Base-by-base conservation (phyloP, 2,113 vertebrate genomes). In the Eurystomus gularis region DNA sequence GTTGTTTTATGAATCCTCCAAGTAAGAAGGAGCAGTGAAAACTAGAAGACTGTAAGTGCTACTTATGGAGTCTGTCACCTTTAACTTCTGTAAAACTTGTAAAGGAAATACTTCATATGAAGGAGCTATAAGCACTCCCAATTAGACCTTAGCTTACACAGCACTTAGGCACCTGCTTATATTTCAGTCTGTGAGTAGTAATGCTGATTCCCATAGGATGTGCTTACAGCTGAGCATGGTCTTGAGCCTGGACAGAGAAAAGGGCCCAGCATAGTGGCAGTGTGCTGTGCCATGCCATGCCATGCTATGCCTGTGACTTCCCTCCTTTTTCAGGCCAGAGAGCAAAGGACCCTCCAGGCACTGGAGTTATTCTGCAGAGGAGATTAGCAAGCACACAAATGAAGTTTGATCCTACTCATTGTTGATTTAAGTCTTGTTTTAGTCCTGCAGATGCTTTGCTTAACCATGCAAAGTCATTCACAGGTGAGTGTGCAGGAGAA, bases 241-340 rank as follows among this genome's bases (percentile, higher is more conserved):
- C 61, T 61, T 89, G 55, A 87, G 31, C 37, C 42, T 24, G 35
- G 57, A 24, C 5, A 16, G 49, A 55, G 49, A 48, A 70, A 51
- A 68, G 28, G 54, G 29, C 7, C 23, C 54, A 44, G 57, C 13
- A 28, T 1, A 8, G 26, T 7, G 60, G 10, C 44, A 57, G 16
- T 0, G 1, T 82, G n/a, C 10, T 10, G 1, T 15, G 20, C 31
- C 5, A 0, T 35, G 14, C 11, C 16, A 3, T 17, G 4, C 70
- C 16, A 12, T 33, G 31, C 29, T 26, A 13, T 13, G 12, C 17
- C 35, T n/a, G 14, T 48, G 40, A 14, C 33, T 4, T 19, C 28
- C 13, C 37, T 70, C 18, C n/a, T 92, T 83, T 82, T 42, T 48
- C 25, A 52, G 33, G 21, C 13, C 44, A 39, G 51, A 51, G 17